Base-by-base conservation (phyloP, 2,888 invertebrate species). In the Tenthredo mesomela region DNA sequence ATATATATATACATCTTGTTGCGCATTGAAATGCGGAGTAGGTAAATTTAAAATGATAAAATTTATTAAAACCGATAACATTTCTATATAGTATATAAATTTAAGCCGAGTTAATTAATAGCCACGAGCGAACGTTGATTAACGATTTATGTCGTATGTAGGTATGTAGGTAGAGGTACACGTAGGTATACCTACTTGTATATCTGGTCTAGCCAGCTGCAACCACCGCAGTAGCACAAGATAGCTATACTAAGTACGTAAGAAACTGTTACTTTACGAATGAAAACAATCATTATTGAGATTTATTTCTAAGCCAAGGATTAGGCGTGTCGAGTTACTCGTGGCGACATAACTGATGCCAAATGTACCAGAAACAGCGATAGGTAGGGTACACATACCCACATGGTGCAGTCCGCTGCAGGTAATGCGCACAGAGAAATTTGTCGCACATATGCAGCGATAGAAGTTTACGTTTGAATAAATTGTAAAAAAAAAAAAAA, bases 261-360 rank as follows among this genome's bases (percentile, higher is more conserved):
- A 80, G 61, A 80, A 61, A 61, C 80, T 58, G 33, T 61, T 37
- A 61, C 58, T 80, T 80, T 80, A 7, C 61, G 61, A 80, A 80
- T 40, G 58, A 58, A 61, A 43, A 80, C 78, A 80, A 80, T 61
- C 29, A 80, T 80, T 61, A 50, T 61, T 40, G 37, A 80, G 33
- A 80, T 80, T 80, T 61, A 80, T 80, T 80, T 61, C 58, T 40
- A 61, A 80, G 78, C 78, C 78, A 61, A 80, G 80, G 80, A 80
- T 80, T 80, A 80, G 80, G 80, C 58, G 80, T 61, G 61, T 58
- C 80, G 40, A 15, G 18, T 77, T 77, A 54, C 50, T 77, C 43
- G 9, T 9, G 33, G 25, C 50, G 77, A 77, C 54, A 50, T 77
- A 77, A n/a, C 77, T 80, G 61, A 80, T 61, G 80, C 61, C 33